phyloP scores from a whole-genome alignment of 2,113 vertebrate species.

The Boulengeromyrus knoepffleri region DNA sequence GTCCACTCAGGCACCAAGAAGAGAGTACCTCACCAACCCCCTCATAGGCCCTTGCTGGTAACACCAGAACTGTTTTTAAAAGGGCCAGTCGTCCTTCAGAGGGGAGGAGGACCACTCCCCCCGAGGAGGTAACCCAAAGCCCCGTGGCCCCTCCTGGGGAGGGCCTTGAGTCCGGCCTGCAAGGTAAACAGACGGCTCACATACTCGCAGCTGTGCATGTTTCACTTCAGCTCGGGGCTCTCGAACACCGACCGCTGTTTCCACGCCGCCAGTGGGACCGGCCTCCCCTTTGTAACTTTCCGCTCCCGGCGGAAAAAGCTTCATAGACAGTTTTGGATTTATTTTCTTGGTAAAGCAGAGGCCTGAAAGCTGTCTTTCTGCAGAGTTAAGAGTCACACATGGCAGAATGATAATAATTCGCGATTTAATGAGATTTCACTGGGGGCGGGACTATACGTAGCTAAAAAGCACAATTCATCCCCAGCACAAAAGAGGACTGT shows the following conservation, averaged over 20 bases:
- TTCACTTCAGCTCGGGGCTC: neutral
- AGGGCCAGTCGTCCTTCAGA: neutral
- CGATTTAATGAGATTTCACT: conserved; percentile 57
- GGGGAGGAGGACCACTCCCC: neutral
- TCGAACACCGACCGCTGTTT: conserved; percentile 28
- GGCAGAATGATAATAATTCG: conserved; percentile 62
- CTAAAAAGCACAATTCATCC: conserved; percentile 55
- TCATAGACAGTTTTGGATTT: conserved; percentile 56
- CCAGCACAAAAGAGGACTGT: conserved; percentile 46
- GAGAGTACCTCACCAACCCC: conserved; percentile 4
- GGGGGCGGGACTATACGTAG: conserved; percentile 41
- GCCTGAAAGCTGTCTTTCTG: conserved; percentile 43
- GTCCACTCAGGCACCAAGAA: conserved; percentile 32
- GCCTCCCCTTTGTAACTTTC: conserved; percentile 48
- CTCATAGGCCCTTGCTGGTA: conserved; percentile 5
- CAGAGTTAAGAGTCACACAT: conserved; percentile 55
- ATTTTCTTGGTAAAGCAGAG: conserved; percentile 34
- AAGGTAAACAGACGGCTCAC: neutral
- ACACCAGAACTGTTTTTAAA: neutral
- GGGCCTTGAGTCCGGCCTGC: neutral
- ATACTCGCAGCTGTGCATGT: neutral
- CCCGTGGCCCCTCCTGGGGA: neutral
- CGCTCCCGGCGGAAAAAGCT: conserved; percentile 39
- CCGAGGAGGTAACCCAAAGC: neutral
- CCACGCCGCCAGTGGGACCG: conserved; percentile 33